Conservation (phyloP, 2,113 vertebrate species). For the Ceratotherium simum region DNA sequence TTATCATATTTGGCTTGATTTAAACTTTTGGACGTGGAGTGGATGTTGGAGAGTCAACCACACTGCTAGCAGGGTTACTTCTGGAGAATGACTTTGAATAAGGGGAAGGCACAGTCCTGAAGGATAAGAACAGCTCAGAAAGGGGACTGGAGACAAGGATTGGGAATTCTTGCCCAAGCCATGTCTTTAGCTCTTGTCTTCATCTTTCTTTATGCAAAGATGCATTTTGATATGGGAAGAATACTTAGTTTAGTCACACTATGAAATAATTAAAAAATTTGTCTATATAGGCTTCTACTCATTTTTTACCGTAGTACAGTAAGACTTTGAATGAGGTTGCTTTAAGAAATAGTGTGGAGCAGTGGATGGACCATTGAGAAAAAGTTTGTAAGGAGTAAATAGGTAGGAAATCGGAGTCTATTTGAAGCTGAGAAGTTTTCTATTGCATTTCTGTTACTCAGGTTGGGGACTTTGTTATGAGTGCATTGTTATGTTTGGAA, state of each 20-base stretch:
- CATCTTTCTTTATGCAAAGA: background rate
- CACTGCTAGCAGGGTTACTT: background rate
- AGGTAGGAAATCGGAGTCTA: background rate
- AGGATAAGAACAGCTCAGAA: background rate
- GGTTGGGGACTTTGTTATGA: background rate
- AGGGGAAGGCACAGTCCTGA: background rate
- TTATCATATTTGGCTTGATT: background rate
- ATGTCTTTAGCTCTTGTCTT: slow-evolving; percentile 25
- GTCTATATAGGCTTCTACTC: background rate
- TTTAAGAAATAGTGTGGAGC: background rate
- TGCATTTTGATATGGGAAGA: background rate
- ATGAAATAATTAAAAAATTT: background rate
- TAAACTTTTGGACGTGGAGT: background rate
- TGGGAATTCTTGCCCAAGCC: background rate
- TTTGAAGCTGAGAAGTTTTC: slow-evolving; percentile 13
- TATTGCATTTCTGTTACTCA: background rate
- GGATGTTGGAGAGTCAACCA: background rate
- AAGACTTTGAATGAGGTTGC: background rate
- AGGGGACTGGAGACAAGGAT: background rate
- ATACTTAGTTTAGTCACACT: background rate
- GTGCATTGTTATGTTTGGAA: slow-evolving; percentile 25
- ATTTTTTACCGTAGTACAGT: background rate
- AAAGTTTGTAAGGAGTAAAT: background rate
- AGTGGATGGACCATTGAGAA: background rate
- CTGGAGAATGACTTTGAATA: background rate